Conservation (phyloP, 2,888 invertebrate genomes). For the Adineta ricciae region DNA sequence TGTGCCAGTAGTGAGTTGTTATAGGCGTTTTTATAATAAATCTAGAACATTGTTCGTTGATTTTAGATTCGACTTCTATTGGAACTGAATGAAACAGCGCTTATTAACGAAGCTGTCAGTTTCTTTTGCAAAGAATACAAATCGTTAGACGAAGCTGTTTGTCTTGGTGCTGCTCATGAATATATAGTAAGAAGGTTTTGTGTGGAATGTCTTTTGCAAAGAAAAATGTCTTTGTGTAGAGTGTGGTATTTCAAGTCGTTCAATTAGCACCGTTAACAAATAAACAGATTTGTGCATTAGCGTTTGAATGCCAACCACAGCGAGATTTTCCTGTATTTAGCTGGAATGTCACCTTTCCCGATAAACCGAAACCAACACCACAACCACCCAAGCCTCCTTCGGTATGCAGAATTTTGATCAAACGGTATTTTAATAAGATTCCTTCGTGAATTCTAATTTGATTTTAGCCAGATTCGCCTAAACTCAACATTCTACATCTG, state of each 20-base stretch:
- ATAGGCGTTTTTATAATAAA: neutral
- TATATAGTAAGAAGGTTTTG: neutral
- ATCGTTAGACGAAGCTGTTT: neutral
- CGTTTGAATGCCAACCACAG: conserved; percentile 1
- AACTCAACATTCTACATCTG: conserved; percentile 70
- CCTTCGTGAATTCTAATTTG: no score
- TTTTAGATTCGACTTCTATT: neutral
- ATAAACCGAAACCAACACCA: neutral
- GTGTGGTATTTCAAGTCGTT: neutral
- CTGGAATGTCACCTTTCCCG: conserved; percentile 40
- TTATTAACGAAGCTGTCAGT: neutral
- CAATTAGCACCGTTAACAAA: neutral
- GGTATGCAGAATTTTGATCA: neutral
- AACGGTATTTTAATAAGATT: no score
- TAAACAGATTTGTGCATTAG: neutral
- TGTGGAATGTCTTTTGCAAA: no score
- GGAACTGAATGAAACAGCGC: neutral
- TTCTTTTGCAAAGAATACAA: neutral
- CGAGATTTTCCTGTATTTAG: neutral
- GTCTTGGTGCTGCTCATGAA: neutral
- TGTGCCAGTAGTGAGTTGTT: neutral
- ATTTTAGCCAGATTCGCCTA: conserved; percentile 34
- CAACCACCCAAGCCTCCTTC: neutral
- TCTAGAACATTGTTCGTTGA: no score
- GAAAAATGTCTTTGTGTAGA: neutral